Evolutionary conservation across 2,113 vertebrate species (phyloP).

Genomic region (Peucedramus taeniatus): DNA sequence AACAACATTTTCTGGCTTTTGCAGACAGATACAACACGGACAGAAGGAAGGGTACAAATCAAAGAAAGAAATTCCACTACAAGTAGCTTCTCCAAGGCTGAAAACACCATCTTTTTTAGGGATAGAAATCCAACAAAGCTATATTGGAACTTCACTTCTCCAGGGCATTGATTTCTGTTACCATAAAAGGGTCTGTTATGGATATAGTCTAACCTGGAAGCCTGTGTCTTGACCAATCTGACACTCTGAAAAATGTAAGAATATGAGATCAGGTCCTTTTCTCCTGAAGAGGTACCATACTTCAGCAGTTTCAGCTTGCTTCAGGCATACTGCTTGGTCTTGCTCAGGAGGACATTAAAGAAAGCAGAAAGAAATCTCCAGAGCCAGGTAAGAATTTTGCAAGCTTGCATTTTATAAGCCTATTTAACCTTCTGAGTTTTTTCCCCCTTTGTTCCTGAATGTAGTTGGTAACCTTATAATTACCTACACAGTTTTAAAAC

Average conservation of each 20-base stretch:
- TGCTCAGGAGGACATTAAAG: neutral
- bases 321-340: neutral
- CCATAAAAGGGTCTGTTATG: neutral
- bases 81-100: neutral
- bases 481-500: neutral
- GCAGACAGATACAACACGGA: neutral
- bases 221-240: neutral
- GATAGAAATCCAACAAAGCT: neutral
- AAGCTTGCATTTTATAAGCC: neutral
- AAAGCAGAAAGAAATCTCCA: neutral
- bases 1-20: neutral
- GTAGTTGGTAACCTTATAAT: neutral
- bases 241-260: neutral
- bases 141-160: neutral
- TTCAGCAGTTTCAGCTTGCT: neutral
- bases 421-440: neutral
- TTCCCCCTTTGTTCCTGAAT: neutral
- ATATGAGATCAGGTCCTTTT: neutral
- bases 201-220: neutral
- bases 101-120: neutral
- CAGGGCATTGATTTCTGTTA: neutral
- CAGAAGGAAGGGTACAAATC: neutral
- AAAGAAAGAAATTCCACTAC: neutral
- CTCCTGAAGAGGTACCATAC: neutral
- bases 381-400: neutral